Conservation (phyloP, 2,113 vertebrate genomes). For the Rhinopomastus cyanomelas region DNA sequence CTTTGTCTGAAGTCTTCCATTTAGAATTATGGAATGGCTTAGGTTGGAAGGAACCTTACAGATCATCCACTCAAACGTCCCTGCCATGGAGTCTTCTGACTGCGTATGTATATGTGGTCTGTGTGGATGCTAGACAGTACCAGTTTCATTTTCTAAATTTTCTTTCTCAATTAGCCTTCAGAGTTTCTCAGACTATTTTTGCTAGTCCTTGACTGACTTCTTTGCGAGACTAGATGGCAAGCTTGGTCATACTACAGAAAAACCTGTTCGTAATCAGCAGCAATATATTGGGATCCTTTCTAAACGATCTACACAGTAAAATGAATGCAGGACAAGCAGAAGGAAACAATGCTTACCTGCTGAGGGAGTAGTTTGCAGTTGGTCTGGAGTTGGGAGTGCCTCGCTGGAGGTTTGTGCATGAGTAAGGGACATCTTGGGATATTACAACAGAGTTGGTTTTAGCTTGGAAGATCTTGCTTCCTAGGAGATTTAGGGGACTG, state of each 20-base stretch:
- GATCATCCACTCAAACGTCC: too few species aligned
- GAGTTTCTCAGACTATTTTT: neutral
- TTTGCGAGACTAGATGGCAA: neutral
- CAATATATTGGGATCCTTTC: neutral
- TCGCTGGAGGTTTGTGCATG: neutral
- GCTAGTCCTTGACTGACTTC: neutral
- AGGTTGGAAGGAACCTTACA: too few species aligned
- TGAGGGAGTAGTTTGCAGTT: neutral
- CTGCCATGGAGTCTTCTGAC: neutral
- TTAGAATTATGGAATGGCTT: neutral
- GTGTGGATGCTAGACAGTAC: neutral
- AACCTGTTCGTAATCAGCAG: neutral
- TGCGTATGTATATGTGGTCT: rapidly evolving
- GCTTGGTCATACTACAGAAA: neutral
- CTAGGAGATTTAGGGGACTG: neutral
- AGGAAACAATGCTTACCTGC: neutral
- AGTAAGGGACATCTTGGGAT: neutral
- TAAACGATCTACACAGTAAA: neutral
- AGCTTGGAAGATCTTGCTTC: neutral
- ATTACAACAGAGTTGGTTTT: neutral
- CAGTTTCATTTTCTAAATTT: neutral
- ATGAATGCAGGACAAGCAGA: neutral
- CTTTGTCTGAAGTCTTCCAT: neutral
- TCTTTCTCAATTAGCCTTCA: neutral
- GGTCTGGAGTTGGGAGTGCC: neutral